Evolutionary conservation across 2,888 invertebrate genomes (phyloP), one percentile per base, ranked within the genome.

Genomic region (Ptychoptera contaminata): DNA sequence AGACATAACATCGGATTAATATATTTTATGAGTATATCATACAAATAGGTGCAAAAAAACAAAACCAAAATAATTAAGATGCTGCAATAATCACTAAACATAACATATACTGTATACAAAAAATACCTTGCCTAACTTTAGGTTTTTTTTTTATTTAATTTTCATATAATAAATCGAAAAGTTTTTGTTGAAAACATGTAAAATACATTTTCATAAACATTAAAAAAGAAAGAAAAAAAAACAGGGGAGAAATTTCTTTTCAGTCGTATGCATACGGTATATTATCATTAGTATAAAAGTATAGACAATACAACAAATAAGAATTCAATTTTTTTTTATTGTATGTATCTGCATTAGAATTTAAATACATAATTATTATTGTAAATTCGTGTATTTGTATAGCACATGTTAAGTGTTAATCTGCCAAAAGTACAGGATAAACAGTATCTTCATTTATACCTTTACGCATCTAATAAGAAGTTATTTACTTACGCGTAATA

Each of bases 401-500:
- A 34, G 10, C 10, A 11, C n/a, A 34, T 34, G 9, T 4, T 34
- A 4, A 11, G n/a, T n/a, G 34, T 34, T 11, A 11, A 34, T n/a
- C 34, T 34, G 8, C 34, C 8, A 12, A 37, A 37, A 37, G 37
- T 37, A 37, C 12, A 37, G 16, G 12, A 37, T 37, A 15, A 14
- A 15, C 37, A 37, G 37, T 37, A 37, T 37, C 12, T 15, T 7
- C 36, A 32, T 2, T 32, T 7, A 11, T n/a, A n/a, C 4, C 29
- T 8, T 31, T 31, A 40, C 40, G 40, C 40, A 40, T 40, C 31
- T 40, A 40, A 40, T 40, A 31, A 40, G 40, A 40, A 40, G 31
- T 40, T 40, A 40, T 40, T 40, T 31, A 40, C 40, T 31, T 31
- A 12, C 40, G n/a, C n/a, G 8, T 23, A 23, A 23, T 23, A 23